Evolutionary conservation across 53 echinoderm and acorn worm species (phyloP).

Genomic region (Stichopus horrens): DNA sequence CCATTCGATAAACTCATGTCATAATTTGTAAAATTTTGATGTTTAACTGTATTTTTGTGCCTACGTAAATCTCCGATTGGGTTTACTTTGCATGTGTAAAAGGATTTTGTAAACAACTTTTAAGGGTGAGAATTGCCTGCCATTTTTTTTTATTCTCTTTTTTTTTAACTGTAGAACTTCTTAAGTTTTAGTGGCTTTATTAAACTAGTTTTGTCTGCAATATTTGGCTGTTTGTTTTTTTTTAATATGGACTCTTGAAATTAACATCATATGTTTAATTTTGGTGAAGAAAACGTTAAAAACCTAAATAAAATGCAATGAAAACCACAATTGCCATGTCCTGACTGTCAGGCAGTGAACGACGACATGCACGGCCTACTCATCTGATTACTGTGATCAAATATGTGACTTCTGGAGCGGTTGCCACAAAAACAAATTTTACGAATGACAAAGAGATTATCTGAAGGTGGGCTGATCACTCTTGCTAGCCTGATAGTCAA

Average conservation of each 20-base stretch:
- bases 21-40: slow-evolving; percentile 32
- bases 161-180: slow-evolving; percentile 5
- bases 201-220: slow-evolving; percentile 28
- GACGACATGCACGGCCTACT: no score
- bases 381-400: no score
- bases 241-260: background rate
- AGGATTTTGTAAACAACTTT: slow-evolving; percentile 12
- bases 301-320: no score
- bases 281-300: no score
- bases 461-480: no score
- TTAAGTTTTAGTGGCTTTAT: slow-evolving; percentile 37
- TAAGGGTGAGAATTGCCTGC: slow-evolving; percentile 13
- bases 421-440: no score
- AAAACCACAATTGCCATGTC: no score
- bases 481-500: no score
- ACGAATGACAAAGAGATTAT: no score
- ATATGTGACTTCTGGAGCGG: no score
- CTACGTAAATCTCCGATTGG: slow-evolving; percentile 20
- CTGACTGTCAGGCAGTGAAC: no score
- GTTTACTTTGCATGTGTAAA: slow-evolving; percentile 38
- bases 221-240: background rate
- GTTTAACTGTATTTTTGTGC: slow-evolving; percentile 35
- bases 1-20: slow-evolving; percentile 7
- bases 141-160: background rate
- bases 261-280: no score